These are phyloP conservation scores for Rhagonycha lutea DNA, from an alignment of 2,888 invertebrate genomes.

Conservation along the genomic window DNA sequence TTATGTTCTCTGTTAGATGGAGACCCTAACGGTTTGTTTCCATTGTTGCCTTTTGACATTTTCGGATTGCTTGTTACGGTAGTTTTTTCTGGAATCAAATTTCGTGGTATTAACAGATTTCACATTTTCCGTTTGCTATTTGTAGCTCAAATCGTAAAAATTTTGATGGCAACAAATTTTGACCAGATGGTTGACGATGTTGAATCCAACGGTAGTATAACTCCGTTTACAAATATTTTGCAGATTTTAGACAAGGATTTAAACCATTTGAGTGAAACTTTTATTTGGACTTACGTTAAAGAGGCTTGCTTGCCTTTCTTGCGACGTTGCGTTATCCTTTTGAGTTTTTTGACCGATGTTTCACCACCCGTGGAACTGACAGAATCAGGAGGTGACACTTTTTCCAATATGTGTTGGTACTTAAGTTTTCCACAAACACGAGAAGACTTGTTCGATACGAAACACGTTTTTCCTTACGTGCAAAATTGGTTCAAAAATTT, in stretches of 20 bases:
- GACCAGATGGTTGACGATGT: slow-evolving; percentile 32
- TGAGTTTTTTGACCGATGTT: slow-evolving; percentile 88
- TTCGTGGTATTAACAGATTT: slow-evolving; percentile 74
- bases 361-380: slow-evolving; percentile 75
- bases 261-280: slow-evolving; percentile 40
- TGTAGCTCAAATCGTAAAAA: slow-evolving; percentile 78
- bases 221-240: slow-evolving; percentile 37
- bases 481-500: slow-evolving; percentile 63
- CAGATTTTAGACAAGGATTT: slow-evolving; percentile 52
- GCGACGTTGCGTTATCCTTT: slow-evolving; percentile 87
- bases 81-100: slow-evolving; percentile 68
- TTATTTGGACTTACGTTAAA: slow-evolving; percentile 65
- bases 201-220: background rate
- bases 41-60: slow-evolving; percentile 81
- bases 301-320: slow-evolving; percentile 76
- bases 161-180: slow-evolving; percentile 68
- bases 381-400: slow-evolving; percentile 74
- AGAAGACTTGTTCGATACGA: slow-evolving; percentile 63
- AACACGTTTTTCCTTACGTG: slow-evolving; percentile 58
- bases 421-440: slow-evolving; percentile 74
- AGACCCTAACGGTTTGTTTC: slow-evolving; percentile 63
- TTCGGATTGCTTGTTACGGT: slow-evolving; percentile 81
- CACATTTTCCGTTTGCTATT: slow-evolving; percentile 81
- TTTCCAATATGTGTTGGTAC: slow-evolving; percentile 85
- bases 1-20: slow-evolving; percentile 62